Conservation (phyloP, 2,888 invertebrate species). For the Drepanosiphum platanoidis region DNA sequence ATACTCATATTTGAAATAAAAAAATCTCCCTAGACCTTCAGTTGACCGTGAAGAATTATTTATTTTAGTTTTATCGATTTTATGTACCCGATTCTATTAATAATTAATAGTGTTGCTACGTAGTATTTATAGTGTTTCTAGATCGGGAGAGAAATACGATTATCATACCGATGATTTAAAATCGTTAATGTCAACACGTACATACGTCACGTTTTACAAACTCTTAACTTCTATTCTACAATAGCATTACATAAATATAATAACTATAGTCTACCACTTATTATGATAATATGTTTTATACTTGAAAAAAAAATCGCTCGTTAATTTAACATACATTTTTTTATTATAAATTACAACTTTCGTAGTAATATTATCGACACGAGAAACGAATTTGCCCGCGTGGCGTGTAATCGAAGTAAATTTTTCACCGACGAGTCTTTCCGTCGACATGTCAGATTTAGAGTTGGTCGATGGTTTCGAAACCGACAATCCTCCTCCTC, state of each 20-base stretch:
- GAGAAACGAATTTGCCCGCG: not conserved
- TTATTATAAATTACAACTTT: not conserved
- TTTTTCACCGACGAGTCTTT: not conserved
- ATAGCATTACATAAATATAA: not conserved
- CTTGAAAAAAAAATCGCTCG: not conserved
- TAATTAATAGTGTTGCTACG: not conserved
- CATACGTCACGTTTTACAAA: too few species aligned
- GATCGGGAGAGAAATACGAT: not conserved
- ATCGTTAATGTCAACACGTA: not conserved
- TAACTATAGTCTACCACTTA: not conserved
- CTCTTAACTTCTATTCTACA: not conserved
- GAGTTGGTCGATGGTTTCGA: not conserved
- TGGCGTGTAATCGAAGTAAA: too few species aligned
- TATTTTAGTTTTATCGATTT: not conserved
- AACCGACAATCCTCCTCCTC: not conserved
- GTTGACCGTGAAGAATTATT: not conserved
- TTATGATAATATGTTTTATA: not conserved
- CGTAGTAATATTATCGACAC: too few species aligned
- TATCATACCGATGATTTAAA: not conserved
- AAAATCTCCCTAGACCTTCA: not conserved
- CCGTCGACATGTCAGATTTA: not conserved
- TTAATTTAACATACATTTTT: not conserved
- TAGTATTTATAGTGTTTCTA: not conserved
- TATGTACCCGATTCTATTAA: not conserved
- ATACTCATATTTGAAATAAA: too few species aligned